phyloP scores from a whole-genome alignment of 1,140 invertebrate genomes.

The Arctopsyche grandis region DNA sequence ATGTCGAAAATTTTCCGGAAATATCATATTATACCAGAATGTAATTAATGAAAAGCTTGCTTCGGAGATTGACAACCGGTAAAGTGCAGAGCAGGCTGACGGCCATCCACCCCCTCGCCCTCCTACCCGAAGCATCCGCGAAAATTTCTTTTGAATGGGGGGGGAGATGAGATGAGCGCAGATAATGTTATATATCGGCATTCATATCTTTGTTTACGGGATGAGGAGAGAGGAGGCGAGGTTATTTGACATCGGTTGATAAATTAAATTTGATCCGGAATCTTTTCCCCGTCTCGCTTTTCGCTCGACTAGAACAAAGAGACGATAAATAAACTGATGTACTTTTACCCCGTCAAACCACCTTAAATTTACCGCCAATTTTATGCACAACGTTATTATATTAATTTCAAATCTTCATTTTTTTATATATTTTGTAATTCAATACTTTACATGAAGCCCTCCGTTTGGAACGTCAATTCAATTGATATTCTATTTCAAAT shows the following conservation, averaged over 20 bases:
- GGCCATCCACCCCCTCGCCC: neutral
- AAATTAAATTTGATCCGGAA: conserved; percentile 54
- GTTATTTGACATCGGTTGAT: conserved; percentile 54
- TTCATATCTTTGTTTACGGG: conserved; percentile 50
- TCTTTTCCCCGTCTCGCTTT: conserved; percentile 17
- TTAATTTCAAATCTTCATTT: no score
- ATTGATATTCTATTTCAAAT: no score
- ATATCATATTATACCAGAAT: neutral
- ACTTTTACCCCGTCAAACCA: conserved; percentile 13
- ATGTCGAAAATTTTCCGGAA: neutral
- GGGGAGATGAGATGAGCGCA: conserved; percentile 8
- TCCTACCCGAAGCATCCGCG: neutral
- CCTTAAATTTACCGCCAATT: conserved; percentile 18
- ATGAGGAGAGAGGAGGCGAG: conserved; percentile 7
- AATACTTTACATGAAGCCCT: no score
- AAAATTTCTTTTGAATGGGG: conserved; percentile 30
- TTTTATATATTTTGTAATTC: no score
- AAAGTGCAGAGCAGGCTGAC: neutral
- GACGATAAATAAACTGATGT: conserved; percentile 27
- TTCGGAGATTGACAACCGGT: neutral
- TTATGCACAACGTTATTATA: neutral
- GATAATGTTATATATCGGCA: conserved; percentile 51
- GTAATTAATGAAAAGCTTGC: conserved; percentile 5
- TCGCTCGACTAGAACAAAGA: conserved; percentile 13
- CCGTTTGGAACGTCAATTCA: no score